Evolutionary conservation across 2,113 vertebrate species (phyloP).

Genomic region (Pygathrix nemaeus): DNA sequence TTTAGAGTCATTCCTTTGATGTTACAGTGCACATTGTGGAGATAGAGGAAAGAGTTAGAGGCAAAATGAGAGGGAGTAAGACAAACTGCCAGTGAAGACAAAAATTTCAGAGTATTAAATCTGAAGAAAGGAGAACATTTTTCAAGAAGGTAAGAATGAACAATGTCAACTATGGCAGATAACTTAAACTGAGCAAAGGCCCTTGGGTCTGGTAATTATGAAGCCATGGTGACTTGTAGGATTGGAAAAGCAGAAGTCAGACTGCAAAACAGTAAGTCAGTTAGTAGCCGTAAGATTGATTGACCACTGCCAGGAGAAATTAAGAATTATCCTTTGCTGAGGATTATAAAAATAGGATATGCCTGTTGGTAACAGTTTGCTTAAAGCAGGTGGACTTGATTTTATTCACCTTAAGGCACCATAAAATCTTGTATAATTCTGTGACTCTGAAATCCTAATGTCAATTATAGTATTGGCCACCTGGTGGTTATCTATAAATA

Average conservation of each 20-base stretch:
- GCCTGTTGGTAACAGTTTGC: background rate
- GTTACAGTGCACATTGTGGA: background rate
- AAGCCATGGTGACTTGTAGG: background rate
- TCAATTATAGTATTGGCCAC: background rate
- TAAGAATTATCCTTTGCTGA: background rate
- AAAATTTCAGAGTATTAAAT: background rate
- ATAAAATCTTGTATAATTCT: background rate
- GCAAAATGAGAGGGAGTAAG: background rate
- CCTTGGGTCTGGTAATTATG: background rate
- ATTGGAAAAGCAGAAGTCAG: background rate
- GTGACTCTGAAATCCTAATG: background rate
- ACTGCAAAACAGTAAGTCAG: background rate
- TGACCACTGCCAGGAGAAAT: background rate
- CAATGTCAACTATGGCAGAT: background rate
- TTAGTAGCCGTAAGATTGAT: background rate
- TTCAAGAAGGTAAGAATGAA: background rate
- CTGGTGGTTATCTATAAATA: conserved; percentile 45
- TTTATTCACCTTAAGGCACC: background rate
- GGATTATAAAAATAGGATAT: background rate
- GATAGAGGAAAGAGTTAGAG: background rate
- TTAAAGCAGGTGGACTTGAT: background rate
- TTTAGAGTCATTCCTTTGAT: background rate
- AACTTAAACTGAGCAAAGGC: background rate
- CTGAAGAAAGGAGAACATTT: background rate
- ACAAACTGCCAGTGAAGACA: background rate